A percentile compares a stretch with the other conserved stretches of the same genome.
phyloP scores from a whole-genome alignment of 2,113 vertebrate genomes.

The Lepidothrix coronata region DNA sequence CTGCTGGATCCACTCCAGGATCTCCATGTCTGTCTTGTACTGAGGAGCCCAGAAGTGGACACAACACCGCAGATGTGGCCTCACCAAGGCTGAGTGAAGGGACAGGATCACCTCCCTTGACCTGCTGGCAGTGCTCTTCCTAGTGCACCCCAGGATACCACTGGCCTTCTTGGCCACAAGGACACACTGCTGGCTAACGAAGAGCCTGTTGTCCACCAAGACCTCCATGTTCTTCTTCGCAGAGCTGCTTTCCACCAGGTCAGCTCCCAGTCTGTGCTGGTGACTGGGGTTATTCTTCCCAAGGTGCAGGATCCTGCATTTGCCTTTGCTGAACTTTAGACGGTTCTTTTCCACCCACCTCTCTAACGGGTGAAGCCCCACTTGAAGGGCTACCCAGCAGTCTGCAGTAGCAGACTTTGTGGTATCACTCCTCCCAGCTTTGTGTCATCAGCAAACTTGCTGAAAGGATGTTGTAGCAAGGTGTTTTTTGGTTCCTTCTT shows the following conservation, averaged over 20 bases:
- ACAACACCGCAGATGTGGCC: too few species aligned
- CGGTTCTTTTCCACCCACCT: neutral
- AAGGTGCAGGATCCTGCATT: neutral
- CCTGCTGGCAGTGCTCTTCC: too few species aligned
- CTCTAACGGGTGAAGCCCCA: neutral
- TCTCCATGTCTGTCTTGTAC: neutral
- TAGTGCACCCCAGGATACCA: too few species aligned
- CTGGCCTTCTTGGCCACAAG: too few species aligned
- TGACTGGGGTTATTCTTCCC: too few species aligned
- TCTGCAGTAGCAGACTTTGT: neutral
- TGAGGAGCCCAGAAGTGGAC: neutral
- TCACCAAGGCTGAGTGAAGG: too few species aligned
- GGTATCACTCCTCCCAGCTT: neutral
- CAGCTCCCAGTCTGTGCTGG: neutral
- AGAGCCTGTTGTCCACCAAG: too few species aligned
- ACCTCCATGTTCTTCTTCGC: too few species aligned
- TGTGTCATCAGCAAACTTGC: neutral
- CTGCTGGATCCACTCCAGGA: neutral
- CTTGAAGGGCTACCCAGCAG: neutral
- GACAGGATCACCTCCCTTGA: too few species aligned
- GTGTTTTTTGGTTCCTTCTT: neutral
- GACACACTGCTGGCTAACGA: too few species aligned
- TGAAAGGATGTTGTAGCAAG: neutral
- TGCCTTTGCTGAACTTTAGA: neutral
- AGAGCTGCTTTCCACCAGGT: too few species aligned